Conservation (phyloP, 2,113 vertebrate species). For the Cyprinodon tularosa region DNA sequence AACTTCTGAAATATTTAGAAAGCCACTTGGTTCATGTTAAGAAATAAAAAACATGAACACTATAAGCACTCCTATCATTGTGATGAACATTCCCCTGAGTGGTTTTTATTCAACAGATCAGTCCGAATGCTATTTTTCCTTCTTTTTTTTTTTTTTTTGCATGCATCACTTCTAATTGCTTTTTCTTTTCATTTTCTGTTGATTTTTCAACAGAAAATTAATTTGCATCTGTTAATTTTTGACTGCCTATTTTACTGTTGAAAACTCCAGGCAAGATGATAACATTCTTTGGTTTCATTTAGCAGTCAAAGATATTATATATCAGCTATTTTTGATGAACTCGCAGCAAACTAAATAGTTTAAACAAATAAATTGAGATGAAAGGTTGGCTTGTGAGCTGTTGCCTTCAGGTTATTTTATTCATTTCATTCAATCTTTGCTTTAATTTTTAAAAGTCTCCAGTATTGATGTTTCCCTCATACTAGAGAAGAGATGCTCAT, state of each 20-base stretch:
- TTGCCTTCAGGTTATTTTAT: not conserved
- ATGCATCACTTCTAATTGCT: not conserved
- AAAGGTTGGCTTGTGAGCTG: not conserved
- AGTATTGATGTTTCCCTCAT: not conserved
- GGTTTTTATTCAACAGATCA: not conserved
- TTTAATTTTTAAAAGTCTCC: not conserved
- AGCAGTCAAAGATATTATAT: not conserved
- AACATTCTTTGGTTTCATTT: not conserved
- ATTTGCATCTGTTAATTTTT: constrained; percentile 1
- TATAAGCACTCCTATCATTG: constrained; percentile 26
- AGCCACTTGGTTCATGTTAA: not conserved
- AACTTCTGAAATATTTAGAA: not conserved
- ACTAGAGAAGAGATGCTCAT: not conserved
- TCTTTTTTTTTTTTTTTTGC: not conserved
- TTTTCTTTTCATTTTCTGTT: not conserved
- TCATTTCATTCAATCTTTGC: constrained; percentile 8
- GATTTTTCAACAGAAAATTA: not conserved
- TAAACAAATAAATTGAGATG: constrained; percentile 9
- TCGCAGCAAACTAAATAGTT: not conserved
- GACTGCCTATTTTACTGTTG: no score
- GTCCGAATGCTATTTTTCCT: not conserved
- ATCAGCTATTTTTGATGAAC: not conserved
- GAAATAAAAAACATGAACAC: not conserved
- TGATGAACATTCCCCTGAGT: constrained; percentile 49
- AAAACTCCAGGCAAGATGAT: no score